Evolutionary conservation across 2,888 invertebrate species (phyloP).

Genomic region (Synergus laeviventris): DNA sequence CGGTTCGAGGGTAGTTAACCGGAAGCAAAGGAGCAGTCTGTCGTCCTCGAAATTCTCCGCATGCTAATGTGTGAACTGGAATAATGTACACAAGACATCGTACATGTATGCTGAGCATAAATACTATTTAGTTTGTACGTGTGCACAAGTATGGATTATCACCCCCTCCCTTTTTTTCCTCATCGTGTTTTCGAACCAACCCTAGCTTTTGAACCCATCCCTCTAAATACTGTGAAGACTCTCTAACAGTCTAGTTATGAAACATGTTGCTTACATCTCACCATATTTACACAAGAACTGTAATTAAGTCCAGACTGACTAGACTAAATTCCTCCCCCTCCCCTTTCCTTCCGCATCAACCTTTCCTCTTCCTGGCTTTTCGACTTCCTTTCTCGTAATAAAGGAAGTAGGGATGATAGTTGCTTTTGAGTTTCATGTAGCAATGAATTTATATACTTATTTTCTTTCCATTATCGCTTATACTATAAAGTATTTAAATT

Average conservation of each 20-base stretch:
- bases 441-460: too few species aligned
- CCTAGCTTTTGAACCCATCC: background rate
- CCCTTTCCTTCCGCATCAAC: too few species aligned
- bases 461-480: too few species aligned
- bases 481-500: too few species aligned
- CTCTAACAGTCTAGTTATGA: background rate
- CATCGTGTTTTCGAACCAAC: background rate
- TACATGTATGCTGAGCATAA: background rate
- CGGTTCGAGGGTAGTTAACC: conserved; percentile 12
- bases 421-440: too few species aligned
- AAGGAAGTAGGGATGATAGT: background rate
- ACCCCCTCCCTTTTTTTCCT: background rate
- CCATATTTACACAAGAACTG: conserved; percentile 20
- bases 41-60: conserved; percentile 26
- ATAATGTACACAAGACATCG: conserved; percentile 1
- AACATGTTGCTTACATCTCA: background rate
- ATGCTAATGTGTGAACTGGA: conserved; percentile 24
- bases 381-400: background rate
- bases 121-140: background rate
- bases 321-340: too few species aligned
- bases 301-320: conserved; percentile 15
- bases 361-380: background rate
- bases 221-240: background rate
- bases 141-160: background rate
- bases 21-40: conserved; percentile 20